Evolutionary conservation across 2,113 vertebrate species (phyloP), one percentile per base, ranked within the genome.

Genomic region (Cyprinodon brontotheroides): DNA sequence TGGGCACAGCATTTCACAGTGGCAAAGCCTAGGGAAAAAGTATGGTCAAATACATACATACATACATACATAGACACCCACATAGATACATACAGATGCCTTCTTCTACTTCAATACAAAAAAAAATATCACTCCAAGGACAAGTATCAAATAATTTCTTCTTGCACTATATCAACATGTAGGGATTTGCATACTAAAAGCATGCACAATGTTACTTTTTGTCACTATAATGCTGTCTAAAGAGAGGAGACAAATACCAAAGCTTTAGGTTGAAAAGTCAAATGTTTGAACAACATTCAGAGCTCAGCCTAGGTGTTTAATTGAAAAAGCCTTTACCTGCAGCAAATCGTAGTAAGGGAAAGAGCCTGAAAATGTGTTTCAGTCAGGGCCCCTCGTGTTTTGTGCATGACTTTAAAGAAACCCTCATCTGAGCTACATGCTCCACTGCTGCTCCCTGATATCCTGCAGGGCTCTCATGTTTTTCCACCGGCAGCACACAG

Each of bases 381-480:
- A 41, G 66, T 67, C 45, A 39, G 17, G 8, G 37, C 10, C 59
- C 45, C 10, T 53, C 1, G 0, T 57, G 47, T 65, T 70, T 47
- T 65, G 39, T 71, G 20, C 43, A 68, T 45, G 63, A 79, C n/a
- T 59, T 40, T 61, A 15, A 10, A 68, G 22, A 74, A 73, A 14
- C 59, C 20, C 53, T 11, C 6, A 20, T 38, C 45, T 78, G 15
- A 38, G 8, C 59, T 48, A 57, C 38, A 72, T 41, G 6, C 69
- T 22, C 72, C 65, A 61, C 64, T 79, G 70, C 72, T 66, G 74
- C 71, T 73, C 80, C 75, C 70, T 59, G 66, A 70, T 70, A 77
- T 87, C 79, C 78, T 87, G 70, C 65, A 48, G 61, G 61, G 45
- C 82, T 80, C 68, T 72, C 61, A 39, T 63, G 65, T 74, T 37